These are phyloP conservation scores for Antrozous pallidus DNA, from an alignment of 2,797 vertebrate species.

Conservation along the genomic window DNA sequence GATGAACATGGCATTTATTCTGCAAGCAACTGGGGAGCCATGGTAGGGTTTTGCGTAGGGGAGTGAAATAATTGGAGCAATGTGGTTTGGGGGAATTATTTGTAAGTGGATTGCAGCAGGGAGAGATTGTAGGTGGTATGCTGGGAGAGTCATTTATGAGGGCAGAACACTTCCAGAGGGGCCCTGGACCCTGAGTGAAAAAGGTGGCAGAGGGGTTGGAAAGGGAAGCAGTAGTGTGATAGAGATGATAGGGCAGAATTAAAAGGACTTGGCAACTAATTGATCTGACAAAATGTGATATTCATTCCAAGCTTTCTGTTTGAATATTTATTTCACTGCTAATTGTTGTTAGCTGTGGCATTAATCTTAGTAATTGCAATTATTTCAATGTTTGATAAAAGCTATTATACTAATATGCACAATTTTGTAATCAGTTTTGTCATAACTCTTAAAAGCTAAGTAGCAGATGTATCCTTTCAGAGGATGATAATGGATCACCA, in stretches of 20 bases:
- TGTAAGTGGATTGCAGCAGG: not conserved
- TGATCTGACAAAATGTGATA: not conserved
- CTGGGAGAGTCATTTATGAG: not conserved
- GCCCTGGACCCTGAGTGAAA: not conserved
- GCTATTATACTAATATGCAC: slow-evolving; percentile 45
- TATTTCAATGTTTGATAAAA: slow-evolving; percentile 48
- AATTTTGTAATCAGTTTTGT: slow-evolving; percentile 52
- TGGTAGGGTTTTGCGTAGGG: not conserved
- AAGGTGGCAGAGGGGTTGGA: not conserved
- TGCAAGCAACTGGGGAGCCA: not conserved
- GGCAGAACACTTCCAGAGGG: not conserved
- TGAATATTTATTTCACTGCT: slow-evolving; percentile 50
- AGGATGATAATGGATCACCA: slow-evolving; percentile 6
- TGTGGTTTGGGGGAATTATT: not conserved
- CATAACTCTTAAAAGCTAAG: slow-evolving; percentile 49
- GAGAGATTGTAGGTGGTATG: not conserved
- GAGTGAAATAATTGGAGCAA: not conserved
- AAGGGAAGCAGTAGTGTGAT: not conserved
- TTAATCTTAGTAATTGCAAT: slow-evolving; percentile 34
- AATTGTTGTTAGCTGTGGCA: slow-evolving; percentile 22
- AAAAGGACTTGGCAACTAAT: not conserved
- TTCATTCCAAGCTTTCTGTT: slow-evolving; percentile 33
- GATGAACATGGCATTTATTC: not conserved
- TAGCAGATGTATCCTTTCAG: slow-evolving; percentile 36
- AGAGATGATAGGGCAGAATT: not conserved